These are phyloP conservation scores for Calephelis nemesis DNA, from an alignment of 1,140 invertebrate species.

Conservation along the genomic window DNA sequence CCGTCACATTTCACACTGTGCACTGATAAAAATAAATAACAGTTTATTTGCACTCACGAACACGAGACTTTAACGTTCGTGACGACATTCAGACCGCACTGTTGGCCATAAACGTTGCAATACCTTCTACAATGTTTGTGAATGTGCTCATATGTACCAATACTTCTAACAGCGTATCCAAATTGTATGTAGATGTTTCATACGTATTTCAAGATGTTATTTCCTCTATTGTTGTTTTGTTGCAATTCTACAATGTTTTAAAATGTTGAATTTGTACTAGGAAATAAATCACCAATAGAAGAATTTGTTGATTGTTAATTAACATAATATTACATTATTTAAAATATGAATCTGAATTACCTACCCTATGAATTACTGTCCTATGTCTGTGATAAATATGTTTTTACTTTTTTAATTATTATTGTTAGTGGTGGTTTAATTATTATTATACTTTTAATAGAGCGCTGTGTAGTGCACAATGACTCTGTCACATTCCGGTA, in stretches of 20 bases:
- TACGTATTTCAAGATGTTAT: conserved; percentile 3
- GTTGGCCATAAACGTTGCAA: conserved; percentile 21
- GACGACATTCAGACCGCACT: conserved; percentile 5
- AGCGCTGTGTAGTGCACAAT: too few relatives aligned
- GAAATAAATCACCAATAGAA: too few relatives aligned
- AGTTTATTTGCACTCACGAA: conserved; percentile 34
- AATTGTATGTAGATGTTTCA: neutral
- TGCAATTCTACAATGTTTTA: neutral
- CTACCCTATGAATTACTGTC: too few relatives aligned
- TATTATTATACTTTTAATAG: too few relatives aligned
- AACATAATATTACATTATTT: too few relatives aligned
- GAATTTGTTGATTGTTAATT: too few relatives aligned
- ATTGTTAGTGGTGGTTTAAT: too few relatives aligned
- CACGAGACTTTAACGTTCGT: conserved; percentile 16
- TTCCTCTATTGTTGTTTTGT: neutral
- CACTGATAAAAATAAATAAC: conserved; percentile 48
- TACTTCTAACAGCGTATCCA: conserved; percentile 1
- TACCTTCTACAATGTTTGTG: conserved; percentile 13
- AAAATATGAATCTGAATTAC: too few relatives aligned
- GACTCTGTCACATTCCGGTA: too few relatives aligned
- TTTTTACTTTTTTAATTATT: too few relatives aligned
- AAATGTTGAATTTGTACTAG: too few relatives aligned
- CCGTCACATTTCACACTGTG: conserved; percentile 40
- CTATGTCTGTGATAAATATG: too few relatives aligned
- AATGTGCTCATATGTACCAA: conserved; percentile 13